A percentile compares a stretch with the other conserved stretches of the same genome.
These are phyloP conservation scores for Temnothorax curvispinosus DNA, from an alignment of 1,140 invertebrate genomes.

Conservation along the genomic window DNA sequence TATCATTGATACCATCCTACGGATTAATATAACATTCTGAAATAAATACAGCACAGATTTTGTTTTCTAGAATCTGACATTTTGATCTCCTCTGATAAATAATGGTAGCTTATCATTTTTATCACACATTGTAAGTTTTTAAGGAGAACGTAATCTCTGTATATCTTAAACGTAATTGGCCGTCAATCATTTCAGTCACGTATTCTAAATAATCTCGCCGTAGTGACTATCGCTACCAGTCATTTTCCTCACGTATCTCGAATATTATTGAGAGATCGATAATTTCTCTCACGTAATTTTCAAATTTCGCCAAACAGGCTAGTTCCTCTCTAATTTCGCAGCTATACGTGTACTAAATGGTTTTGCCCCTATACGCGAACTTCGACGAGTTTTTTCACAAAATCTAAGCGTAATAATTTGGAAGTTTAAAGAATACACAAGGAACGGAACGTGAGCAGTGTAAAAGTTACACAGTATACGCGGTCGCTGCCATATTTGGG, in stretches of 20 bases:
- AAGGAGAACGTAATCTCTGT: neutral
- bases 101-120: neutral
- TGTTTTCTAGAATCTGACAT: neutral
- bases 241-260: conserved; percentile 43
- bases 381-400: neutral
- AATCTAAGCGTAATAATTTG: conserved; percentile 29
- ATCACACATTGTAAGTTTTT: conserved; percentile 5
- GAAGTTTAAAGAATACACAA: conserved; percentile 11
- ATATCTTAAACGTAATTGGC: conserved; percentile 9
- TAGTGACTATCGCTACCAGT: conserved; percentile 10
- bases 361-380: neutral
- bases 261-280: conserved; percentile 37
- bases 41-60: neutral
- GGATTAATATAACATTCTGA: neutral
- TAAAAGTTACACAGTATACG: conserved; percentile 1
- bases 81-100: neutral
- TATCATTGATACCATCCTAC: neutral
- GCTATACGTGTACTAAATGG: conserved; percentile 17
- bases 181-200: conserved; percentile 33
- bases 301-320: conserved; percentile 22
- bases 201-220: conserved; percentile 28
- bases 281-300: conserved; percentile 52
- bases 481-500: conserved; percentile 22
- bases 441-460: neutral
- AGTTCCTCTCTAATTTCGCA: neutral